Base-by-base conservation (phyloP, 2,113 vertebrate species). In the Ia io region DNA sequence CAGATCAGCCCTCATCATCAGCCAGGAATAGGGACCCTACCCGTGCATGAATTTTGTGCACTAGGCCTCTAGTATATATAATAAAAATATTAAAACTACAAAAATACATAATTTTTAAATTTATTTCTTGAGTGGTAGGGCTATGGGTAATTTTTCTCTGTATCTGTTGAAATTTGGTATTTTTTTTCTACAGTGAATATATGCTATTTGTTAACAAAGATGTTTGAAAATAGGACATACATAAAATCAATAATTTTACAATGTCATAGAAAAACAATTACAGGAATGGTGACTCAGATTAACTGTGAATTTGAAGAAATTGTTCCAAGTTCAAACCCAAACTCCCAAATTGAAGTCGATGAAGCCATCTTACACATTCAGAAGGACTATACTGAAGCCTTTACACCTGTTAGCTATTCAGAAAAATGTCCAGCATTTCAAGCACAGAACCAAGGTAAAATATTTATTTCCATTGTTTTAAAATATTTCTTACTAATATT, bases 311-410 rank as follows among this genome's bases (percentile, higher is more conserved):
- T 97, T 84, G 77, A 95, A 28, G 98, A 98, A 89, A 23, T 98
- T 96, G 93, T 99, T 96, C 98, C 98, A 93, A 99, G 98, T 98
- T 99, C 98, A 96, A 98, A 99, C 89, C 98, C 98, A 85, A 92
- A 28, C 70, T 98, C 98, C 88, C 98, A 96, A 88, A 89, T 1
- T 91, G 96, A 96, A 59, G 10, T 77, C 76, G 98, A 98, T 74
- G 96, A 90, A 65, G 2, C 22, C 28, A 84, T 20, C 35, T 94
- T 95, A 42, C 59, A 76, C 32, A 69, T 0, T 0, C 70, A 93
- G 4, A 44, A 80, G 84, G 32, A 77, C 93, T 83, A 74, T 47
- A 74, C 47, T 47, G 93, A 97, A 84, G 79, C 91, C 49, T 96
- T 51, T 22, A 85, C 23, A 8, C 25, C 44, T 95, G 49, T 97